phyloP scores from a whole-genome alignment of 2,888 invertebrate species.

The Drosophila testacea region DNA sequence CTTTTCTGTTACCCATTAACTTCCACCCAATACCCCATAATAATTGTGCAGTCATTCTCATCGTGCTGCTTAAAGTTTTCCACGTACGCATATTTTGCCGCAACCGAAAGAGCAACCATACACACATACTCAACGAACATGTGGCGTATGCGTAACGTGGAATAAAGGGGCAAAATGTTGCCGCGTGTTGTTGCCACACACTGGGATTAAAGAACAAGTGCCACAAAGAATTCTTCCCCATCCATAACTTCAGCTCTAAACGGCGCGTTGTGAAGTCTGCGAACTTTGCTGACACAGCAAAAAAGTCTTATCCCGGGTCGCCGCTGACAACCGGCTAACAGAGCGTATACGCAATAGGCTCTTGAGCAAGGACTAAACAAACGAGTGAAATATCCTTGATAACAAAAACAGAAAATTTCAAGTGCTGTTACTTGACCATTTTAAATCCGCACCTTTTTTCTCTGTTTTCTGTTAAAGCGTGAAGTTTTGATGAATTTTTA shows the following conservation, averaged over 20 bases:
- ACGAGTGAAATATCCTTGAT: conserved; percentile 14
- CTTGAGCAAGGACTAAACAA: conserved; percentile 27
- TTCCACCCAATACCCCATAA: conserved; percentile 18
- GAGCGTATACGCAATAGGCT: conserved; percentile 32
- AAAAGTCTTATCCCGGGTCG: conserved; percentile 36
- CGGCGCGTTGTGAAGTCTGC: conserved; percentile 37
- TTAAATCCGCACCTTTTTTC: neutral
- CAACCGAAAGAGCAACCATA: conserved; percentile 9
- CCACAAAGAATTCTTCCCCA: conserved; percentile 36
- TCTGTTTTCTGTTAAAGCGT: neutral
- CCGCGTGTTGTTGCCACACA: conserved; percentile 30
- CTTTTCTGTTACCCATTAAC: conserved; percentile 28
- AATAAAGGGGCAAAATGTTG: conserved; percentile 63
- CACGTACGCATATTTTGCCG: conserved; percentile 59
- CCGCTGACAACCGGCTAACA: conserved; percentile 26
- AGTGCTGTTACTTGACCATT: conserved; percentile 17
- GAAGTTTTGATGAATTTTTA: conserved; percentile 10
- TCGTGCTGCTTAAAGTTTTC: conserved; percentile 58
- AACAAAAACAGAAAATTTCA: conserved; percentile 14
- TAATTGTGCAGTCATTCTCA: conserved; percentile 77
- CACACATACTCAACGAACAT: conserved; percentile 13
- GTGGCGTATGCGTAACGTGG: conserved; percentile 65
- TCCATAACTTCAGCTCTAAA: conserved; percentile 32
- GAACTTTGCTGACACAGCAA: conserved; percentile 59
- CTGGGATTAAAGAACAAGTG: conserved; percentile 51